Conservation (phyloP, 2,888 invertebrate species). For the Amorpha juglandis region DNA sequence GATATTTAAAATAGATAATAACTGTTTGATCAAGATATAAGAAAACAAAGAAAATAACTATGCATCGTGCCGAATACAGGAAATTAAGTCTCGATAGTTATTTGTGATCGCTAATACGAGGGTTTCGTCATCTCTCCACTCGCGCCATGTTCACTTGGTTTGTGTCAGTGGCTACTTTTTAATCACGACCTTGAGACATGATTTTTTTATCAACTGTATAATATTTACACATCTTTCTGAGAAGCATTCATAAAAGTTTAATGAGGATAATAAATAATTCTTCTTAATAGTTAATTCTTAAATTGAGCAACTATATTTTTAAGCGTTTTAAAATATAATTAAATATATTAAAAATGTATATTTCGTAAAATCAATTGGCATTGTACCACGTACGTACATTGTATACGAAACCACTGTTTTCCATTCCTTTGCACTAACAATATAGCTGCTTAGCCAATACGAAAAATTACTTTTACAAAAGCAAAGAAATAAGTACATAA, state of each 20-base stretch:
- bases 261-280: no score
- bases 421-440: no score
- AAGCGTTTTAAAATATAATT: no score
- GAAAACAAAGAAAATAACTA: conserved; percentile 1
- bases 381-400: no score
- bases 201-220: not conserved
- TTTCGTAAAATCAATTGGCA: no score
- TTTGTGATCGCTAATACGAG: not conserved
- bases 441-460: no score
- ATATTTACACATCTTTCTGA: not conserved
- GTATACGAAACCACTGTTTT: no score
- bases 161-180: conserved; percentile 5
- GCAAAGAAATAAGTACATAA: no score
- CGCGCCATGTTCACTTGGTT: not conserved
- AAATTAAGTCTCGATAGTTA: conserved; percentile 8
- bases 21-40: not conserved
- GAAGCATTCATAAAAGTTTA: not conserved
- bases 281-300: no score
- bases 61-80: not conserved
- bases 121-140: conserved; percentile 14
- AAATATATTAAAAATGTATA: no score
- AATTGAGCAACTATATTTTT: no score
- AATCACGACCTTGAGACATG: not conserved
- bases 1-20: not conserved
- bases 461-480: no score